Base-by-base conservation (phyloP, 2,888 invertebrate species). In the Andrena camellia region DNA sequence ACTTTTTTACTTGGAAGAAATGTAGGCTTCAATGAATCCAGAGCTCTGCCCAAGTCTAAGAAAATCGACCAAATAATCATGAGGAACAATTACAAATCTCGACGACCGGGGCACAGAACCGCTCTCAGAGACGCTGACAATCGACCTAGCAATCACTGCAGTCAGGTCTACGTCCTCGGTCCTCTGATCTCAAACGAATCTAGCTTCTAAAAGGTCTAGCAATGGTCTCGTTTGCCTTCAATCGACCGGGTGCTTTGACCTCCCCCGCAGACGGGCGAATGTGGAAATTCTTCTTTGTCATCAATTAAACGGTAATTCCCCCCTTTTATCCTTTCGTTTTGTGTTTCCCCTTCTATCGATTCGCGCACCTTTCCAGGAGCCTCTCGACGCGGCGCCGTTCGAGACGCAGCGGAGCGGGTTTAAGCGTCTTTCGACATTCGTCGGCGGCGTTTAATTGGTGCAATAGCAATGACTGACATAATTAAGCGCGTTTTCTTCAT, bases 261-360 rank as follows among this genome's bases (percentile, higher is more conserved):
- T 81, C 69, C 83, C 57, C 73, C 63, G 66, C 73, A 52, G 67
- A 74, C 79, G 63, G 62, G 20, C 67, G 80, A 83, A 78, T 81
- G 84, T 82, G 82, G 80, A 83, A 85, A 85, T 84, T 89, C 88
- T 85, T 76, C 87, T 85, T 84, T 86, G 88, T 86, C 85, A 85
- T 86, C 86, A 89, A 90, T 90, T 90, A 87, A 89, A 86, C 86
- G 88, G 77, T 80, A 81, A 84, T 86, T 75, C 73, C 79, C 68
- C 74, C 66, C 76, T 66, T 70, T 66, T 57, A 75, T 20, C 29
- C 26, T 48, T 52, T 71, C 67, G 26, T 72, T 72, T 60, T n/a
- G 54, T 35, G 42, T 42, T 42, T 70, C 33, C 68, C n/a, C 17
- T 60, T 57, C 23, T 7, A 42, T 73, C 60, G 48, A 31, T 50